phyloP scores from a whole-genome alignment of 2,888 invertebrate species.

The Ceraclea dissimilis region DNA sequence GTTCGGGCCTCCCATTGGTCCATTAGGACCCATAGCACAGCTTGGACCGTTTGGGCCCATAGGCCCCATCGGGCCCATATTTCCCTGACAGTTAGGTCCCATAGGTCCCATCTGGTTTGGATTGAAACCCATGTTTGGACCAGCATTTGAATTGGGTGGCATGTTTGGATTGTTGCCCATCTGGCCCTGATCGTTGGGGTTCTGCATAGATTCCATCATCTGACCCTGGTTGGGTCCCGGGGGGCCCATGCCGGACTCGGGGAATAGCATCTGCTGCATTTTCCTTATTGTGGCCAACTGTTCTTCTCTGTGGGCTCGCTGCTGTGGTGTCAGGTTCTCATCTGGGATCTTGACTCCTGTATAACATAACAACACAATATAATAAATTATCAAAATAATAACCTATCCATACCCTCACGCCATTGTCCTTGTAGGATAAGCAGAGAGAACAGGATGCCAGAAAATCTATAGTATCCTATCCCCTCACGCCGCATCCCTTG shows the following conservation, averaged over 20 bases:
- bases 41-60: slow-evolving; percentile 25
- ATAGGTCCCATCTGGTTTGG: slow-evolving; percentile 38
- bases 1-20: slow-evolving; percentile 29
- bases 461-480: no score
- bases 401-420: no score
- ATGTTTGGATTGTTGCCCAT: slow-evolving; percentile 35
- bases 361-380: slow-evolving; percentile 4
- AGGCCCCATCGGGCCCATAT: slow-evolving; percentile 30
- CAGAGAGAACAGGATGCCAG: no score
- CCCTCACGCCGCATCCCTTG: no score
- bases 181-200: slow-evolving; percentile 36
- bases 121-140: slow-evolving; percentile 29
- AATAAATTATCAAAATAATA: background rate
- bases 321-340: slow-evolving; percentile 94
- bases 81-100: slow-evolving; percentile 19
- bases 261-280: slow-evolving; percentile 89
- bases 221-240: slow-evolving; percentile 27
- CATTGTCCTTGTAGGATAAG: no score
- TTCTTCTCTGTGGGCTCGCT: slow-evolving; percentile 88
- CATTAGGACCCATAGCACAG: slow-evolving; percentile 36
- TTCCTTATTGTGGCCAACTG: slow-evolving; percentile 85
- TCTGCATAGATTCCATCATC: slow-evolving; percentile 34
- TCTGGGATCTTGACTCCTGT: slow-evolving; percentile 84
- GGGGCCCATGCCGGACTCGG: slow-evolving; percentile 53
- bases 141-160: slow-evolving; percentile 30